Evolutionary conservation across 2,888 invertebrate genomes (phyloP).

Genomic region (Diarsia dahlii): DNA sequence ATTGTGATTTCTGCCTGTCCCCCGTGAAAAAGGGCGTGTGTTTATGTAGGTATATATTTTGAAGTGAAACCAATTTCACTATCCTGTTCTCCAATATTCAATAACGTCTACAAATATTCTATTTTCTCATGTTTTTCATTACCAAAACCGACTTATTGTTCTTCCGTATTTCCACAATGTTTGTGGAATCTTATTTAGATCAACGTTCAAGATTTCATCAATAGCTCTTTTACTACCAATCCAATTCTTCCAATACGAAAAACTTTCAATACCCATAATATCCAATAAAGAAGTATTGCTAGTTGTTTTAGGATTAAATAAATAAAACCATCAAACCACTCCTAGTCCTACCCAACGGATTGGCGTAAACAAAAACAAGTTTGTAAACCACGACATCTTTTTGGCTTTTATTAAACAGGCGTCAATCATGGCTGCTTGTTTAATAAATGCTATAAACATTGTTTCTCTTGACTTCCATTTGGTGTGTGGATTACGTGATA

Average conservation of each 20-base stretch:
- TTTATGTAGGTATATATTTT: no score
- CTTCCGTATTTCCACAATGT: background rate
- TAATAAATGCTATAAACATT: slow-evolving; percentile 84
- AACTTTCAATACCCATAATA: slow-evolving; percentile 38
- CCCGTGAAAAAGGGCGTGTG: no score
- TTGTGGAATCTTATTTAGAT: slow-evolving; percentile 12
- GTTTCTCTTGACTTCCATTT: slow-evolving; percentile 76
- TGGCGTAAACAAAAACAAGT: slow-evolving; percentile 71
- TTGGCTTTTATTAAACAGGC: slow-evolving; percentile 80
- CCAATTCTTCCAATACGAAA: slow-evolving; percentile 15
- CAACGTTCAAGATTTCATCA: slow-evolving; percentile 4
- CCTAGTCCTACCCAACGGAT: slow-evolving; percentile 49
- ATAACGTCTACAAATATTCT: background rate
- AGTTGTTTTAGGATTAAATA: slow-evolving; percentile 65
- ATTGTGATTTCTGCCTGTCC: no score
- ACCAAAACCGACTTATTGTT: background rate
- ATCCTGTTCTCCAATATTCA: background rate
- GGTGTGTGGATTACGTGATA: slow-evolving; percentile 61
- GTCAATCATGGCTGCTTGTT: slow-evolving; percentile 82
- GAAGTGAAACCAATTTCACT: no score
- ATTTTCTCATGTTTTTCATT: background rate
- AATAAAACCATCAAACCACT: slow-evolving; percentile 61
- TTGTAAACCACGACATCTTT: slow-evolving; percentile 68
- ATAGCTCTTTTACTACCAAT: background rate
- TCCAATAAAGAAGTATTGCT: slow-evolving; percentile 50